Evolutionary conservation across 1,140 invertebrate genomes (phyloP).

Genomic region (Drosophila kohkoa): DNA sequence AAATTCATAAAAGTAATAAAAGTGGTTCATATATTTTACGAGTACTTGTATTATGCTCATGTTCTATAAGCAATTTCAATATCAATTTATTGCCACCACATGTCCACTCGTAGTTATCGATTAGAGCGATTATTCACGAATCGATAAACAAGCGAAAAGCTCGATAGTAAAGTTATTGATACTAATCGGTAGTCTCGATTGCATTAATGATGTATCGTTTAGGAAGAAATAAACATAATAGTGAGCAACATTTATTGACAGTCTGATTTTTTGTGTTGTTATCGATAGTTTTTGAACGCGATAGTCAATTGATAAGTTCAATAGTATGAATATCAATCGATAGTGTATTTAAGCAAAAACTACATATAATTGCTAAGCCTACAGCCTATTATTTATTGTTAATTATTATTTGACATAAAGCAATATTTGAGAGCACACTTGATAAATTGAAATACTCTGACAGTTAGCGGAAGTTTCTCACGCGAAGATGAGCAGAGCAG

Average conservation of each 20-base stretch:
- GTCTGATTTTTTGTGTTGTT: too few relatives aligned
- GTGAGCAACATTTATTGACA: too few relatives aligned
- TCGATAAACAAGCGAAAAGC: background rate
- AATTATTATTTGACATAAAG: too few relatives aligned
- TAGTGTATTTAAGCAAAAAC: too few relatives aligned
- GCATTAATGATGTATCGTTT: too few relatives aligned
- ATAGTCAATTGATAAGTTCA: too few relatives aligned
- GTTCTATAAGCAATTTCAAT: constrained; percentile 1
- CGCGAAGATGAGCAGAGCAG: background rate
- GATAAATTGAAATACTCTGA: background rate
- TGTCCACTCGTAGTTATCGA: background rate
- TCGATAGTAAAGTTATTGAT: background rate
- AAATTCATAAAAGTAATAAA: constrained; percentile 26
- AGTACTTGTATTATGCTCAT: constrained; percentile 5
- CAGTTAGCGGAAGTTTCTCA: constrained; percentile 15
- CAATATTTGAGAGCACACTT: background rate
- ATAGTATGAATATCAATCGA: too few relatives aligned
- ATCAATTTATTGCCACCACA: background rate
- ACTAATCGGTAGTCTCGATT: background rate
- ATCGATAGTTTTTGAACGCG: too few relatives aligned
- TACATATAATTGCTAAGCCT: too few relatives aligned
- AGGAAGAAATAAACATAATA: too few relatives aligned
- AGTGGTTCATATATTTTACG: constrained; percentile 9
- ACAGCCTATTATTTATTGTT: too few relatives aligned
- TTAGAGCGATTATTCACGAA: background rate